These are phyloP conservation scores for Caiman crocodilus DNA, from an alignment of 2,797 vertebrate species.

Conservation along the genomic window DNA sequence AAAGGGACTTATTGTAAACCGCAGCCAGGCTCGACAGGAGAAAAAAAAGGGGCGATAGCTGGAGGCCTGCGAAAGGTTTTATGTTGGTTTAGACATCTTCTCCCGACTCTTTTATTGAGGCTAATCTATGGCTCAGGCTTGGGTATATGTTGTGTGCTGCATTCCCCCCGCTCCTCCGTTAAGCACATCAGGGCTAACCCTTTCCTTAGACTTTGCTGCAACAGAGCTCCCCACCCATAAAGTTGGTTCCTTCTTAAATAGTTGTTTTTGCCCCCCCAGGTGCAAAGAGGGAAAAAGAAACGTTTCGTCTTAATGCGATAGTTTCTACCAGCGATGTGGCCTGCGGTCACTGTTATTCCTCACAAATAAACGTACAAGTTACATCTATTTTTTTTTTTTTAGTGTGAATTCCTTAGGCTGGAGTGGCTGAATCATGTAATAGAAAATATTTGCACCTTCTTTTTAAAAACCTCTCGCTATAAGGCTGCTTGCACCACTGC, in stretches of 20 bases:
- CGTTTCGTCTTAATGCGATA: background rate
- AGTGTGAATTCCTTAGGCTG: background rate
- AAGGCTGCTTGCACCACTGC: background rate
- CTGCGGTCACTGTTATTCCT: background rate
- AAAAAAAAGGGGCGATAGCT: background rate
- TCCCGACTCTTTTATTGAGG: background rate
- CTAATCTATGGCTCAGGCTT: background rate
- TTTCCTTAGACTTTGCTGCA: fast-evolving
- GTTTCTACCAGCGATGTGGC: background rate
- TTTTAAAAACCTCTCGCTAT: background rate
- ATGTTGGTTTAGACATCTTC: background rate
- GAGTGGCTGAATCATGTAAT: background rate
- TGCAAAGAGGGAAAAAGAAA: background rate
- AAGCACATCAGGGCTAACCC: fast-evolving
- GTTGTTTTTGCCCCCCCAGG: background rate
- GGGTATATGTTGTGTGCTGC: fast-evolving
- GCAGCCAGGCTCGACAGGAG: conserved; percentile 40
- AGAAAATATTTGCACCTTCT: background rate
- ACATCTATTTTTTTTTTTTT: background rate
- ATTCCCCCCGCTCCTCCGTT: background rate
- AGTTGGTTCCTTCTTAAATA: background rate
- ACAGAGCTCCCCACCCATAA: background rate
- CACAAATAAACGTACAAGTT: background rate
- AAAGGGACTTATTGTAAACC: conserved; percentile 73
- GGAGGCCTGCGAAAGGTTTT: background rate